Evolutionary conservation across 2,888 invertebrate genomes (phyloP).

Genomic region (Aricia artaxerxes): DNA sequence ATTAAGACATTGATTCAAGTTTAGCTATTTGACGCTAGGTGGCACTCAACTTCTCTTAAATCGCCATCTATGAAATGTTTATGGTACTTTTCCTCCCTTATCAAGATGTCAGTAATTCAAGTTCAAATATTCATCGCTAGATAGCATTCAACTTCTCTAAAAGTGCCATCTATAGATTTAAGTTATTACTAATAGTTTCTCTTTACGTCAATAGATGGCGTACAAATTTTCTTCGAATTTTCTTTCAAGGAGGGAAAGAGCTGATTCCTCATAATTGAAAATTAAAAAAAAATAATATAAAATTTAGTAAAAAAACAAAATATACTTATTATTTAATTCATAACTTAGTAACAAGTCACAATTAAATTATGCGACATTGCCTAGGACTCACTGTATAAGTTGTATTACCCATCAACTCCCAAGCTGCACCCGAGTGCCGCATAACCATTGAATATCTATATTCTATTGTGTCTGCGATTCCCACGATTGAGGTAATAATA

Average conservation of each 20-base stretch:
- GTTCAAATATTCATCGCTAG: neutral
- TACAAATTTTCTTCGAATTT: neutral
- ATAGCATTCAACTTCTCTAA: neutral
- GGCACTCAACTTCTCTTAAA: neutral
- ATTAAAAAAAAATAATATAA: too few relatives aligned
- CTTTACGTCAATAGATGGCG: conserved; percentile 6
- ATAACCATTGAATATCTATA: too few relatives aligned
- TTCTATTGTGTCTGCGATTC: too few relatives aligned
- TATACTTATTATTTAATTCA: too few relatives aligned
- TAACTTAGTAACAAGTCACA: too few relatives aligned
- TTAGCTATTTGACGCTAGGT: neutral
- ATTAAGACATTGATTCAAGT: neutral
- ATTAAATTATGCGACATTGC: too few relatives aligned
- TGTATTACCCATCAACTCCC: too few relatives aligned
- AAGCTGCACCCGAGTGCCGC: too few relatives aligned
- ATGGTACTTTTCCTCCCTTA: neutral
- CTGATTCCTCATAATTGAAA: too few relatives aligned
- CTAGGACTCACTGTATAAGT: too few relatives aligned
- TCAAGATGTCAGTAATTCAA: neutral
- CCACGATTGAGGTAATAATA: neutral
- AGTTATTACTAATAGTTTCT: neutral
- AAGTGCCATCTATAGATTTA: neutral
- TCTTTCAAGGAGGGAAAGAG: too few relatives aligned
- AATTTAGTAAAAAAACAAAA: too few relatives aligned
- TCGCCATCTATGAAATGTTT: neutral